phyloP scores from a whole-genome alignment of 2,888 invertebrate genomes.

The Meliscaeva auricollis region DNA sequence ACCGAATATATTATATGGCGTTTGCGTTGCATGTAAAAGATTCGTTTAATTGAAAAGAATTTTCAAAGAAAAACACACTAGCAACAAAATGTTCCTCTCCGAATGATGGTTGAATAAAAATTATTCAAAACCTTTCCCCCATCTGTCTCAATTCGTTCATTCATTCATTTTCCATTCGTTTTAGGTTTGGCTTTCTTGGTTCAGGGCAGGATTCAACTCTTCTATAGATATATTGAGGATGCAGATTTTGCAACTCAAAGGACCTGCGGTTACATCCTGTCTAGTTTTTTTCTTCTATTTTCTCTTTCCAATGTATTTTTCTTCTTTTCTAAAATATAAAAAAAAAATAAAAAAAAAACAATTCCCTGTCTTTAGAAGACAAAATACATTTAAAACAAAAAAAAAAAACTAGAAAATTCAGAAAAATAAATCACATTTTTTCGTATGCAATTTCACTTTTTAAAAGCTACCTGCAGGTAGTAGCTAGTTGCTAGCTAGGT shows the following conservation, averaged over 20 bases:
- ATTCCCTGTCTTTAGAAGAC: conserved; percentile 36
- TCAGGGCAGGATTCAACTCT: conserved; percentile 36
- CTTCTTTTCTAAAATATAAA: conserved; percentile 40
- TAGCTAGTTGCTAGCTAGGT: not conserved
- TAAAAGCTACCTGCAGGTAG: conserved; percentile 76
- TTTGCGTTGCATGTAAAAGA: conserved; percentile 48
- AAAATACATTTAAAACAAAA: conserved; percentile 4
- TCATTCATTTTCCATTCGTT: conserved; percentile 6
- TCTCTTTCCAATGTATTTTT: conserved; percentile 25
- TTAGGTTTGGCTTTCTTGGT: conserved; percentile 14
- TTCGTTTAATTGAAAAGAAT: conserved; percentile 72
- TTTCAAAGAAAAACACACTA: conserved; percentile 69
- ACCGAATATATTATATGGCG: conserved; percentile 46
- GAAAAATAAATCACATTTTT: conserved; percentile 75
- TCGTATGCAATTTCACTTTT: conserved; percentile 73
- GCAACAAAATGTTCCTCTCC: conserved; percentile 54
- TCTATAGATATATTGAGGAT: conserved; percentile 53
- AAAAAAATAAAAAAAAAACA: conserved; percentile 31
- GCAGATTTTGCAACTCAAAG: conserved; percentile 66
- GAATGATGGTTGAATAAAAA: conserved; percentile 58
- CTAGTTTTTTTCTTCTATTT: conserved; percentile 32
- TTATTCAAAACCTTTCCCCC: conserved; percentile 68
- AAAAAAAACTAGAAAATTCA: conserved; percentile 29
- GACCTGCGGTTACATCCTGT: conserved; percentile 76
- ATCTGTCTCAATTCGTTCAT: conserved; percentile 45